Base-by-base conservation (phyloP, 1,140 invertebrate species). In the Cydia splendana region DNA sequence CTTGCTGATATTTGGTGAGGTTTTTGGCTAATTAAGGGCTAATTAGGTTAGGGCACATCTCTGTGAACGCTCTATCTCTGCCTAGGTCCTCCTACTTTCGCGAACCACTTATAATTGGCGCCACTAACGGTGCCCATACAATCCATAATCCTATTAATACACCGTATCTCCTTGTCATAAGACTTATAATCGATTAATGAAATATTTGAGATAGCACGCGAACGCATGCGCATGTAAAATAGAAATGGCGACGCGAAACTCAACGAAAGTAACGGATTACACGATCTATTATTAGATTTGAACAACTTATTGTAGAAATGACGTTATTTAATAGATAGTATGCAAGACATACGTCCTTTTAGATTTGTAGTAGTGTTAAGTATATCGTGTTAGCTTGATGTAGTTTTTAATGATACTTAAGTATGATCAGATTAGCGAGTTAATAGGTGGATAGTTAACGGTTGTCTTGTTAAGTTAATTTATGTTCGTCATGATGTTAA, bases 201-300 rank as follows among this genome's bases (percentile, higher is more conserved):
- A 34, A 18, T 45, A 69, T 28, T 4, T 62, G 30, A 13, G 67
- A 53, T 71, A 5, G 15, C 7, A 34, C 65, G 24, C 30, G 13
- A n/a, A n/a, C 30, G 65, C 30, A 71, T 20, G 30, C 34, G 30
- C 30, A 42, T 42, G 67, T 20, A 20, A 57, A 57, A 18, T 57
- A 57, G 15, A 30, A 71, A 71, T 71, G n/a, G 65, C 65, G 20
- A 30, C 20, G 30, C 65, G 67, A 71, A 71, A 42, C 34, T 71
- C 65, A 69, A 71, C 15, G 67, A 71, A 71, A 71, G 67, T 71
- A 71, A 71, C 67, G 67, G 67, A 71, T 42, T n/a, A 71, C 15
- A 10, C 34, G 30, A 12, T 20, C 20, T 62, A 62, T 62, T 62
- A 62, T 24, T 62, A 62, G 18, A 20, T 62, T 62, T 62, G 57